Conservation (phyloP, 2,113 vertebrate species). For the Alligator mississippiensis region DNA sequence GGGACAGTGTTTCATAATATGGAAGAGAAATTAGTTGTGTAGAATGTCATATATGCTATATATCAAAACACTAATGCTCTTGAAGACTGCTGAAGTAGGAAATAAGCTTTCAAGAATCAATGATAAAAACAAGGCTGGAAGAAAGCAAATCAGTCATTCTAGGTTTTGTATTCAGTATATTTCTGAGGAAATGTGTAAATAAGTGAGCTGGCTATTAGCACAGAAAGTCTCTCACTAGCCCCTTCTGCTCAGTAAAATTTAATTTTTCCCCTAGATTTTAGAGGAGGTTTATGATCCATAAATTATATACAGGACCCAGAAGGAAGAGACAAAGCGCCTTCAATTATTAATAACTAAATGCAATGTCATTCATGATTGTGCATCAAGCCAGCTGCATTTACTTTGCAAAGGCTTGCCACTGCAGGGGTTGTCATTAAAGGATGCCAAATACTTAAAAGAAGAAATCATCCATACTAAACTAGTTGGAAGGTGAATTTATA, state of each 20-base stretch:
- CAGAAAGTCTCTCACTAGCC: conserved; percentile 19
- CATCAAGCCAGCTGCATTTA: conserved; percentile 54
- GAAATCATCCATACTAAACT: conserved; percentile 66
- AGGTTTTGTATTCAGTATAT: conserved; percentile 26
- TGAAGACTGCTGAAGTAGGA: neutral
- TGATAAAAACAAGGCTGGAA: neutral
- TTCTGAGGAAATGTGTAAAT: conserved; percentile 10
- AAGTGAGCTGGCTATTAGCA: conserved; percentile 16
- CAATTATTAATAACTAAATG: conserved; percentile 79
- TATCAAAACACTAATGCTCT: neutral
- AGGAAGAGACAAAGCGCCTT: conserved; percentile 73
- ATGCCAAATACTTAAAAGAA: conserved; percentile 63
- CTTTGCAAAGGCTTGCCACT: conserved; percentile 53
- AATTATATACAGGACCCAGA: conserved; percentile 73
- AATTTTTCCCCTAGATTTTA: conserved; percentile 36
- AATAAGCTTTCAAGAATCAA: conserved; percentile 11
- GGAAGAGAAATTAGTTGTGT: neutral
- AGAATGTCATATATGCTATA: neutral
- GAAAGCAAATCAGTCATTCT: neutral
- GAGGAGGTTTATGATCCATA: conserved; percentile 72
- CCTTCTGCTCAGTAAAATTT: conserved; percentile 43
- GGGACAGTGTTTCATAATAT: neutral
- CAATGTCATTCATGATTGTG: conserved; percentile 65
- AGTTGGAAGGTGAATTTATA: conserved; percentile 71
- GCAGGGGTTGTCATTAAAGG: conserved; percentile 65